These are phyloP conservation scores for Chironex yamaguchii DNA, from an alignment of 30 jellyfish, hydroid and myxozoan genomes.

Conservation along the genomic window DNA sequence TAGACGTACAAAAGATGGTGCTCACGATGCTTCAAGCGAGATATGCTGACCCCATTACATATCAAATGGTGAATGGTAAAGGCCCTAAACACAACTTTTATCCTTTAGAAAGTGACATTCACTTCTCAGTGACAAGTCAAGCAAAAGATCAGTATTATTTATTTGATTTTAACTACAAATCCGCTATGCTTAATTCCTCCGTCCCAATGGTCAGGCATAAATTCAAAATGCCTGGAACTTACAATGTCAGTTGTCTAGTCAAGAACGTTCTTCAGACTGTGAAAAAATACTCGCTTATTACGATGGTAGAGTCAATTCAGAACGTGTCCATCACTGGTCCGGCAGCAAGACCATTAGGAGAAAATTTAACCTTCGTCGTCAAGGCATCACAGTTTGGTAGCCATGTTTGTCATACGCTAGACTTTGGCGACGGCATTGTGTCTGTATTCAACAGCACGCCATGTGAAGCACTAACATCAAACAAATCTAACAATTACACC, in stretches of 20 bases:
- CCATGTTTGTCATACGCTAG: slow-evolving; percentile 65
- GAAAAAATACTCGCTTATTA: slow-evolving; percentile 29
- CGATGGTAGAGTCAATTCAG: slow-evolving; percentile 55
- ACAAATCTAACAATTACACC: slow-evolving; percentile 18
- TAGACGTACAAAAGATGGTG: slow-evolving; percentile 84
- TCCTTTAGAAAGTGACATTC: slow-evolving; percentile 60
- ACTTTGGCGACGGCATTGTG: slow-evolving; percentile 77
- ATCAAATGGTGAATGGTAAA: slow-evolving; percentile 46
- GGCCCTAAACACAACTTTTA: slow-evolving; percentile 54
- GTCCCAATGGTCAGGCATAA: slow-evolving; percentile 4
- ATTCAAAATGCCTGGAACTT: slow-evolving; percentile 72
- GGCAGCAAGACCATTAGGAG: slow-evolving; percentile 34
- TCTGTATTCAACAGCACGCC: slow-evolving; percentile 53
- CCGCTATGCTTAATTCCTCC: slow-evolving; percentile 14
- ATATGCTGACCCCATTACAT: not conserved
- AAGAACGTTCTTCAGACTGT: slow-evolving; percentile 62
- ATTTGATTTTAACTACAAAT: slow-evolving; percentile 72
- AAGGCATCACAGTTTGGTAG: slow-evolving; percentile 75
- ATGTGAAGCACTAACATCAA: slow-evolving; percentile 9
- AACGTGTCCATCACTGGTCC: slow-evolving; percentile 47
- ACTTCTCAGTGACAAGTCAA: slow-evolving; percentile 75
- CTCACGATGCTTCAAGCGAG: slow-evolving; percentile 41
- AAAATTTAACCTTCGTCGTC: slow-evolving; percentile 34
- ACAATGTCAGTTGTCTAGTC: slow-evolving; percentile 54
- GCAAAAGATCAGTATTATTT: slow-evolving; percentile 72